Percentiles rank a stretch among this genome's conserved stretches.
These are phyloP conservation scores for Forbesichthys papilliferus DNA, from an alignment of 2,113 vertebrate genomes.

Conservation along the genomic window DNA sequence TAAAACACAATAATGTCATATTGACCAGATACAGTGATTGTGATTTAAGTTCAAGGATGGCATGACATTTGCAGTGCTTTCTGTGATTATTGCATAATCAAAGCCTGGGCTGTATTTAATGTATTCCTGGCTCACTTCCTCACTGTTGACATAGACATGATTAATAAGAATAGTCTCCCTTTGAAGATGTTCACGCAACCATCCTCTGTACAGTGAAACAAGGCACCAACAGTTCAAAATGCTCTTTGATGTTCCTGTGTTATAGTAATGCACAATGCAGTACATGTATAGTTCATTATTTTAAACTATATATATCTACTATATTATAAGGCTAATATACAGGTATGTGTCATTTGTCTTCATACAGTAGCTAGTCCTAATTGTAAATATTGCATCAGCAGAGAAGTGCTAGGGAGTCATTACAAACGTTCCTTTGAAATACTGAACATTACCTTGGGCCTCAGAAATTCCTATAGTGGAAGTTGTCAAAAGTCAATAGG, in stretches of 20 bases:
- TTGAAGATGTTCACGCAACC: constrained; percentile 66
- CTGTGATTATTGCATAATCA: constrained; percentile 59
- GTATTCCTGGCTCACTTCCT: constrained; percentile 43
- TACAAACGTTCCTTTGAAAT: constrained; percentile 50
- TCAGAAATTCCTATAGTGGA: constrained; percentile 35
- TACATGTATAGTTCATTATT: not conserved
- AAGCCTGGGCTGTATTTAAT: constrained; percentile 46
- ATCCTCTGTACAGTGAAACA: constrained; percentile 56
- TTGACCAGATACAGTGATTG: constrained; percentile 21
- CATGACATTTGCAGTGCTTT: constrained; percentile 40
- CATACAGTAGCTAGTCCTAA: too few relatives aligned
- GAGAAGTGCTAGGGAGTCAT: too few relatives aligned
- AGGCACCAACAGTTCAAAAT: constrained; percentile 53
- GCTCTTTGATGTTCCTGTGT: constrained; percentile 64
- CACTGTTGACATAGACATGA: constrained; percentile 55
- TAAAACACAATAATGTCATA: too few relatives aligned
- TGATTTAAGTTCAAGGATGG: constrained; percentile 22
- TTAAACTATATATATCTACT: constrained; percentile 2
- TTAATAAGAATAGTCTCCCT: constrained; percentile 63
- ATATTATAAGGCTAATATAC: too few relatives aligned
- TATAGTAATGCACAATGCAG: constrained; percentile 48
- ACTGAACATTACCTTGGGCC: constrained; percentile 35
- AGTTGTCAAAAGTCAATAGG: constrained; percentile 41
- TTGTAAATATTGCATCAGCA: constrained; percentile 1
- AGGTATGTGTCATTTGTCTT: too few relatives aligned